phyloP scores from a whole-genome alignment of 2,797 vertebrate species.

The Sciurus carolinensis region DNA sequence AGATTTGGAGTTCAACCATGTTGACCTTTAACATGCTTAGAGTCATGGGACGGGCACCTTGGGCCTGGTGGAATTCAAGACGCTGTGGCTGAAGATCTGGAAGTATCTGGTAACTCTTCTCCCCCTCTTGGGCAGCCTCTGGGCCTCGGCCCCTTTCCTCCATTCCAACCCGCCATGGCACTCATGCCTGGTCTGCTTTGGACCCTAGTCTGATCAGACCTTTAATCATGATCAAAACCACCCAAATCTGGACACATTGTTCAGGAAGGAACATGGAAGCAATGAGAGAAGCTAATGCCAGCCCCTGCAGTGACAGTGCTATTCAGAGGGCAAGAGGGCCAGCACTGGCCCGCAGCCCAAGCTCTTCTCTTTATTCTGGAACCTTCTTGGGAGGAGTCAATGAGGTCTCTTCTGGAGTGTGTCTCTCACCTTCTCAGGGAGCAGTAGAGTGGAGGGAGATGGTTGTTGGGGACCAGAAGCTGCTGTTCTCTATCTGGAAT shows the following conservation, averaged over 20 bases:
- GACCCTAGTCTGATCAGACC: not conserved
- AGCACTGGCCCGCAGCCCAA: not conserved
- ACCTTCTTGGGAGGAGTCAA: not conserved
- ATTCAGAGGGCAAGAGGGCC: not conserved
- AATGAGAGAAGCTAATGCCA: rapidly evolving
- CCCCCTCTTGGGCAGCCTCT: not conserved
- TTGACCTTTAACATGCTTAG: slow-evolving; percentile 90
- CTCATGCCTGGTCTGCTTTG: not conserved
- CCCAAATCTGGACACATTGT: not conserved
- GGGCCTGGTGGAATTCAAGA: slow-evolving; percentile 92
- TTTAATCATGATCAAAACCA: not conserved
- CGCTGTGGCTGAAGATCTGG: slow-evolving; percentile 95
- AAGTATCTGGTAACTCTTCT: slow-evolving; percentile 92
- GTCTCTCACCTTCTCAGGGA: not conserved
- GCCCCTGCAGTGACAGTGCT: not conserved
- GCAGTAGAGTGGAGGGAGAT: not conserved
- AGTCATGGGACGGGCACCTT: slow-evolving; percentile 91
- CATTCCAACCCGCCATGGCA: not conserved
- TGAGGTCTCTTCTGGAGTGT: not conserved
- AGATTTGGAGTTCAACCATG: not conserved
- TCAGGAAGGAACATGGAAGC: not conserved
- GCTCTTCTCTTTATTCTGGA: not conserved
- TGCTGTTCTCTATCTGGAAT: not conserved
- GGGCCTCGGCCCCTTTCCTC: not conserved
- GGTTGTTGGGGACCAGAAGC: rapidly evolving